Percentiles rank a stretch among this genome's conserved stretches.
phyloP scores from a whole-genome alignment of 2,113 vertebrate species.

The Brienomyrus longianalis region DNA sequence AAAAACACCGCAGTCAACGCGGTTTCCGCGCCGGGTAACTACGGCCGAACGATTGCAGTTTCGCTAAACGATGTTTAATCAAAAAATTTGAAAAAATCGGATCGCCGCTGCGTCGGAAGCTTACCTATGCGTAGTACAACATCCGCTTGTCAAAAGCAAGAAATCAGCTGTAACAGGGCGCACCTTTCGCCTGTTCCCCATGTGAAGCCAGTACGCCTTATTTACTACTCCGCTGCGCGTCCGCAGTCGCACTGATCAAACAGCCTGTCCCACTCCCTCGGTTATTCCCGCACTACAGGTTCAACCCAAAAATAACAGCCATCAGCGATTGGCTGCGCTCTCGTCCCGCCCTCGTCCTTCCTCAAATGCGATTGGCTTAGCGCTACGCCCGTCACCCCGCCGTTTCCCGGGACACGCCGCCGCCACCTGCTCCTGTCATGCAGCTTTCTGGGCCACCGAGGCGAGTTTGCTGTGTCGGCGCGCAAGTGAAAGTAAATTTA shows the following conservation, averaged over 20 bases:
- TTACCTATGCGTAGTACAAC: neutral
- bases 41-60: neutral
- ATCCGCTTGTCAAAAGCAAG: neutral
- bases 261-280: conserved; percentile 14
- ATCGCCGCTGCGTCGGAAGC: neutral
- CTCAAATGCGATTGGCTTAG: conserved; percentile 29
- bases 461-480: neutral
- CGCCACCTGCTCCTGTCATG: conserved; percentile 40
- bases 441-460: neutral
- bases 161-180: neutral
- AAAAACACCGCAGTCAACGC: neutral
- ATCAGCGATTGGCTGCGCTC: conserved; percentile 29
- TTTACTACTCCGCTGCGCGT: neutral
- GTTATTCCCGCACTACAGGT: conserved; percentile 24
- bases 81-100: neutral
- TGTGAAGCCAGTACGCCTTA: conserved; percentile 4
- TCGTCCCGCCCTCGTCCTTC: neutral
- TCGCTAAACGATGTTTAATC: too few species aligned
- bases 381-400: conserved; percentile 24
- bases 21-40: neutral
- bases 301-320: conserved; percentile 14
- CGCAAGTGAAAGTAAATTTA: neutral
- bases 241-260: conserved; percentile 22
- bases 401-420: conserved; percentile 23
- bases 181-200: neutral